phyloP scores from a whole-genome alignment of 2,888 invertebrate species.

The Caenorhabditis parvicauda region DNA sequence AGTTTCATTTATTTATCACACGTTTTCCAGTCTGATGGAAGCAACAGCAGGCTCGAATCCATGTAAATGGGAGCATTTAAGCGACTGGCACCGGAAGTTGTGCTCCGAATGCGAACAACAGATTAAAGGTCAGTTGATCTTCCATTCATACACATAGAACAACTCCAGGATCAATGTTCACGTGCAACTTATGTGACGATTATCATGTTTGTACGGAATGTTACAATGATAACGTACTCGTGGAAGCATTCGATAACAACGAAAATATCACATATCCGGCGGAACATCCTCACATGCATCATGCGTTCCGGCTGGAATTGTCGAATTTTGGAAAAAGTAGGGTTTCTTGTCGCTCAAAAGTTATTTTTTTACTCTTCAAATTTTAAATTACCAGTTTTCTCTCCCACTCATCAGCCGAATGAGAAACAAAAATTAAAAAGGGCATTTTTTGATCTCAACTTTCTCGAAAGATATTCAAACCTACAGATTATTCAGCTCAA shows the following conservation, averaged over 20 bases:
- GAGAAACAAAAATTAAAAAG: no score
- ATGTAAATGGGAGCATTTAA: slow-evolving; percentile 25
- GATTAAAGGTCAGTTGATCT: slow-evolving; percentile 10
- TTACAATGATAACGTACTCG: slow-evolving; percentile 25
- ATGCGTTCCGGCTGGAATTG: slow-evolving; percentile 28
- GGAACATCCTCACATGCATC: slow-evolving; percentile 29
- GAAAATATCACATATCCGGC: slow-evolving; percentile 11
- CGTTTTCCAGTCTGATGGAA: slow-evolving; percentile 3
- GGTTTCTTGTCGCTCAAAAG: no score
- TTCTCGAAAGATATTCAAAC: no score
- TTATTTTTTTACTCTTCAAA: not conserved
- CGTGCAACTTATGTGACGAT: slow-evolving; percentile 23
- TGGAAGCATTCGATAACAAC: slow-evolving; percentile 20
- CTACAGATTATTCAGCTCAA: no score
- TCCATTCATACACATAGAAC: not conserved
- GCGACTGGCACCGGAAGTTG: slow-evolving; percentile 25
- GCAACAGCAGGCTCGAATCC: slow-evolving; percentile 22
- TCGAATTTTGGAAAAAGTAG: slow-evolving; percentile 31
- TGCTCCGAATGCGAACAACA: slow-evolving; percentile 23
- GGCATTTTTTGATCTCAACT: no score
- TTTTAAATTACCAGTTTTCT: not conserved
- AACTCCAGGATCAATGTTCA: slow-evolving; percentile 28
- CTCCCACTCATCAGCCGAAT: no score
- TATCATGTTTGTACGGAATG: slow-evolving; percentile 27
- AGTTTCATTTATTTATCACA: slow-evolving; percentile 1